Conservation (phyloP, 1,140 invertebrate genomes). For the Bombus consobrinus region DNA sequence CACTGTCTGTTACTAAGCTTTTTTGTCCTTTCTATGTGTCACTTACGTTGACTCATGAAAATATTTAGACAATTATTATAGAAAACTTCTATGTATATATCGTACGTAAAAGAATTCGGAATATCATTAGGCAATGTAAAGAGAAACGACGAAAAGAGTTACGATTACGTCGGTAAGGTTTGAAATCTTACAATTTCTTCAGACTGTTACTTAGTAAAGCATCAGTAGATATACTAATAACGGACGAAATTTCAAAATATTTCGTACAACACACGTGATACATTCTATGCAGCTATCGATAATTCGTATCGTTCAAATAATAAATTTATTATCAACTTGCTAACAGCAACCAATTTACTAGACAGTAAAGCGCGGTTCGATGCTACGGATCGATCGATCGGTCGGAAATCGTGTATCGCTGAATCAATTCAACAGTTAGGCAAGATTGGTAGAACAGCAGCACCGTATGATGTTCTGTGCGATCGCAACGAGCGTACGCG, state of each 20-base stretch:
- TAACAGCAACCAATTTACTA: too few relatives aligned
- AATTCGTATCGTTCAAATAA: background rate
- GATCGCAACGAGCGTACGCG: constrained; percentile 69
- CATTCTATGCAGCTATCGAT: background rate
- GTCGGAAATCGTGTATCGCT: background rate
- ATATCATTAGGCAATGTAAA: too few relatives aligned
- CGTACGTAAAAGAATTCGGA: too few relatives aligned
- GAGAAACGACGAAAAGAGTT: too few relatives aligned
- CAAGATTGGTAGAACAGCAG: too few relatives aligned
- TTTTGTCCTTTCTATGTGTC: background rate
- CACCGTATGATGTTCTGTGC: constrained; percentile 15
- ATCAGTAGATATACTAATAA: too few relatives aligned
- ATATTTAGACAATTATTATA: background rate
- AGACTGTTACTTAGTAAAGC: too few relatives aligned
- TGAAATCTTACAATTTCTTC: too few relatives aligned
- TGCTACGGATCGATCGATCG: too few relatives aligned
- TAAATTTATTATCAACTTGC: background rate
- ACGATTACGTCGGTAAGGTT: too few relatives aligned
- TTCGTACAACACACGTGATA: background rate
- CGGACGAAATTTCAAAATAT: background rate
- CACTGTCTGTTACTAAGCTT: background rate
- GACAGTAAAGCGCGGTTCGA: background rate
- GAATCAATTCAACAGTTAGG: constrained; percentile 1
- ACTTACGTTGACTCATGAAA: background rate
- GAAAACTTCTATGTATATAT: background rate